Conservation (phyloP, 1,140 invertebrate species). For the Trigoniulus corallinus region DNA sequence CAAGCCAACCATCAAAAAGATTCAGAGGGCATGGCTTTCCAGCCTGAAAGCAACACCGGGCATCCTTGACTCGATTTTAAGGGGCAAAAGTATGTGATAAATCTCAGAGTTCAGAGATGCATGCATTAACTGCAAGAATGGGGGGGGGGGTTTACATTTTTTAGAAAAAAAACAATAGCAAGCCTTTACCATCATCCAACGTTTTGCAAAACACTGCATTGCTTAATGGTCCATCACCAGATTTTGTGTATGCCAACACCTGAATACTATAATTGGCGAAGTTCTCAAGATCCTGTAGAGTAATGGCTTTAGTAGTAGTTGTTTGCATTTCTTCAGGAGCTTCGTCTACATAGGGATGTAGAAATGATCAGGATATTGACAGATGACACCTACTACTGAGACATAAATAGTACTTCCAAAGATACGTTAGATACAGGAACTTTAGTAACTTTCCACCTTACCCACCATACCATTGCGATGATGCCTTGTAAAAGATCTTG, state of each 20-base stretch:
- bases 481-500: constrained; percentile 17
- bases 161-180: background rate
- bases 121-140: too few species aligned
- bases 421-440: too few species aligned
- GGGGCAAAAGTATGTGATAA: too few species aligned
- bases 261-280: constrained; percentile 90
- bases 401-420: too few species aligned
- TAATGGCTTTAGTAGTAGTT: background rate
- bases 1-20: too few species aligned
- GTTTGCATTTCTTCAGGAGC: background rate
- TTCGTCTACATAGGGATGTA: background rate
- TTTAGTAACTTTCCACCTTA: background rate
- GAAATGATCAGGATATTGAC: too few species aligned
- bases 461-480: background rate
- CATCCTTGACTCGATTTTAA: too few species aligned
- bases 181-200: constrained; percentile 61
- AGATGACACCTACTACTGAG: too few species aligned
- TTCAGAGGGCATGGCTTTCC: too few species aligned
- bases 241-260: constrained; percentile 67
- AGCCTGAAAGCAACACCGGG: too few species aligned
- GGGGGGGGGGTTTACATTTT: background rate
- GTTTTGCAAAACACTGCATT: constrained; percentile 70
- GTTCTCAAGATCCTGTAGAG: constrained; percentile 24
- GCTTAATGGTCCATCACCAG: constrained; percentile 71
- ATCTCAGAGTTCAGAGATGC: too few species aligned